Percentiles rank a stretch among this genome's conserved stretches.
Conservation (phyloP, 2,797 vertebrate species). For the Tapera naevia region DNA sequence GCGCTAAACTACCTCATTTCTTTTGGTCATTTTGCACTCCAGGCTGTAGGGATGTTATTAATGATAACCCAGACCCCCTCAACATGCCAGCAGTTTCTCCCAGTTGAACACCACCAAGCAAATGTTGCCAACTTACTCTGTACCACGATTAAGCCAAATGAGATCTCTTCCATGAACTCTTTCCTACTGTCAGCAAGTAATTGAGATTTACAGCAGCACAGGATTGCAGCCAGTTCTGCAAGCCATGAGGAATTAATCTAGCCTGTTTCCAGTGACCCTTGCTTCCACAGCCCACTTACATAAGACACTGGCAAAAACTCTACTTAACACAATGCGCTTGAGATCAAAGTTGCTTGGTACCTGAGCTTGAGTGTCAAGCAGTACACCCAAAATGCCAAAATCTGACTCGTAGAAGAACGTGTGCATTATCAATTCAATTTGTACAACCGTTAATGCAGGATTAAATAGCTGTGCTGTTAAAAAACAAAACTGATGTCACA, state of each 20-base stretch:
- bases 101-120: not conserved
- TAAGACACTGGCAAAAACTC: not conserved
- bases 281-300: not conserved
- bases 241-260: not conserved
- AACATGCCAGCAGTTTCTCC: not conserved
- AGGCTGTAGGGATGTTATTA: not conserved
- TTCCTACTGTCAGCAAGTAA: not conserved
- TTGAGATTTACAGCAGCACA: not conserved
- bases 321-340: not conserved
- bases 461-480: not conserved
- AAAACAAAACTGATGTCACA: not conserved
- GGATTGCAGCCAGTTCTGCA: not conserved
- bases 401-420: not conserved
- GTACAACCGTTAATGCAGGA: not conserved
- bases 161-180: not conserved
- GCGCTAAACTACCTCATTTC: not conserved
- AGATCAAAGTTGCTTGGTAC: not conserved
- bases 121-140: not conserved
- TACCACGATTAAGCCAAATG: not conserved
- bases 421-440: not conserved
- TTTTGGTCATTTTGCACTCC: not conserved
- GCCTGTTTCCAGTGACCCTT: not conserved
- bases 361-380: not conserved
- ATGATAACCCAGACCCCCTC: not conserved
- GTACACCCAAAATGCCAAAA: not conserved